Conservation (phyloP, 2,888 invertebrate genomes). For the Timema podura region DNA sequence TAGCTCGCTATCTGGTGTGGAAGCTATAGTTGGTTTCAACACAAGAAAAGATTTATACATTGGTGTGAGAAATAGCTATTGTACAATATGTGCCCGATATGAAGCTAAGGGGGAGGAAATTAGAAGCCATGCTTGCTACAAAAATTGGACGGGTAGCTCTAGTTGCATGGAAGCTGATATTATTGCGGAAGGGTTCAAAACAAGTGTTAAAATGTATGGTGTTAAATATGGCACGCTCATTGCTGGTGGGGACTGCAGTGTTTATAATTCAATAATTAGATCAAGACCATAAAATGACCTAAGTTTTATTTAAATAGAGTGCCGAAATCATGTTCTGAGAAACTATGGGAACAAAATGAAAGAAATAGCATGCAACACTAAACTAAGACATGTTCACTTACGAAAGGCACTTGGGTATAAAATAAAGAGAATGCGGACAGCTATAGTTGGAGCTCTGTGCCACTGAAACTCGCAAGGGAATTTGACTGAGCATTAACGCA, state of each 20-base stretch:
- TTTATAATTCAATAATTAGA: background rate
- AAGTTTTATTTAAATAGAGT: background rate
- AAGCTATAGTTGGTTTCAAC: too few species aligned
- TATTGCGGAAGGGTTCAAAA: too few species aligned
- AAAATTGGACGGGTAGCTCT: too few species aligned
- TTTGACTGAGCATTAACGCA: background rate
- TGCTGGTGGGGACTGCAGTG: constrained; percentile 9
- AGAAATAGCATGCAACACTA: background rate
- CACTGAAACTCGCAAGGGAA: background rate
- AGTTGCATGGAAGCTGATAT: too few species aligned
- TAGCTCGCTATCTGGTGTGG: too few species aligned
- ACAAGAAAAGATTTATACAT: too few species aligned
- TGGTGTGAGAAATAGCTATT: too few species aligned
- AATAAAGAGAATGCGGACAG: background rate
- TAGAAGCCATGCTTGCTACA: too few species aligned
- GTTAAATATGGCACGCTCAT: constrained; percentile 2
- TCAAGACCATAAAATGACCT: background rate
- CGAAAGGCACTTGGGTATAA: background rate
- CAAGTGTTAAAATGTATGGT: too few species aligned
- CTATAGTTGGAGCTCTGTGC: background rate
- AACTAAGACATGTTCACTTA: background rate
- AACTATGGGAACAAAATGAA: background rate
- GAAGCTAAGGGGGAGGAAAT: too few species aligned
- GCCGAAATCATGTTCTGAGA: constrained; percentile 5
- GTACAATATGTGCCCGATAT: too few species aligned